phyloP scores from a whole-genome alignment of 2,113 vertebrate species.

The Plotosus lineatus region DNA sequence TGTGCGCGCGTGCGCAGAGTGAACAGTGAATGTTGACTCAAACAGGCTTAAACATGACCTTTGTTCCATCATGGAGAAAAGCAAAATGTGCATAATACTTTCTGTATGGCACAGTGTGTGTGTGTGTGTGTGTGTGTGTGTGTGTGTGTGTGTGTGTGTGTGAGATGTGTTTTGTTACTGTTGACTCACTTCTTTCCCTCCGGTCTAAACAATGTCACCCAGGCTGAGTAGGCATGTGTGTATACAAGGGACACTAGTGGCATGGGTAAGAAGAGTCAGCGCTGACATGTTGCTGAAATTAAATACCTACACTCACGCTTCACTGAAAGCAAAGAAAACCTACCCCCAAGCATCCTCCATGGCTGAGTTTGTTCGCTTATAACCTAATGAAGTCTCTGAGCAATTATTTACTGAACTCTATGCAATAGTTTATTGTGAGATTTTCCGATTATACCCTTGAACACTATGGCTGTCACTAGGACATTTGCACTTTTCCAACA shows the following conservation, averaged over 20 bases:
- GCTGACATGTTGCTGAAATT: slow-evolving; percentile 54
- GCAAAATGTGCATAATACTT: slow-evolving; percentile 15
- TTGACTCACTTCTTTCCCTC: slow-evolving; percentile 39
- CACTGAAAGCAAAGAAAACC: slow-evolving; percentile 10
- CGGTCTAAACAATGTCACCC: slow-evolving; percentile 31
- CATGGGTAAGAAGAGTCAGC: slow-evolving; percentile 59
- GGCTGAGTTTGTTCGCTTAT: background rate
- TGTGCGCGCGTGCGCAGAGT: slow-evolving; percentile 24
- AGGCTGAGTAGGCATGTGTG: slow-evolving; percentile 11
- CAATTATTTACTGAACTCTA: background rate
- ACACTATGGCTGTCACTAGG: background rate
- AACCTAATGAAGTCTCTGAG: background rate
- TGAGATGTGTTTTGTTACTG: slow-evolving; percentile 29
- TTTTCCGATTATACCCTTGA: background rate
- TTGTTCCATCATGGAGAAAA: slow-evolving; percentile 2
- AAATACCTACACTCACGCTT: slow-evolving; percentile 52
- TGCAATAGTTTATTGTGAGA: background rate
- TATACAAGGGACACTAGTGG: slow-evolving; percentile 55
- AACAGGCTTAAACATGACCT: slow-evolving; percentile 36
- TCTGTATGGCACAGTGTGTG: background rate
- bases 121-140: slow-evolving; percentile 10
- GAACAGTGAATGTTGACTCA: slow-evolving; percentile 35
- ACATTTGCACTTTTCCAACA: background rate
- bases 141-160: slow-evolving; percentile 32
- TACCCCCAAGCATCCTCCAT: too few species aligned